Percentiles rank a stretch among this genome's conserved stretches.
Evolutionary conservation across 2,797 vertebrate species (phyloP).

Genomic region (Dipus sagitta): DNA sequence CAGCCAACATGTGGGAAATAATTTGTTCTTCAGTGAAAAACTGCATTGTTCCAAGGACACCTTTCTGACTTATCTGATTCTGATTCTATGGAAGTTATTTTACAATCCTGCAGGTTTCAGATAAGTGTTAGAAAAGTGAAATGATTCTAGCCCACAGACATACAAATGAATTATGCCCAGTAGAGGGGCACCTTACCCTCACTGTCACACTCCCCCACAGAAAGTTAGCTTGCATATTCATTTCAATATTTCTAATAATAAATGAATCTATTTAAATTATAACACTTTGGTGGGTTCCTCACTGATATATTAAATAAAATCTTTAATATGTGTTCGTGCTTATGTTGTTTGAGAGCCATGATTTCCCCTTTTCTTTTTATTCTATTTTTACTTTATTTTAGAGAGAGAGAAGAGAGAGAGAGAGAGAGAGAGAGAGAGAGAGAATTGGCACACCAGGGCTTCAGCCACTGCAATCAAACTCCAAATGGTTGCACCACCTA

Average conservation of each 20-base stretch:
- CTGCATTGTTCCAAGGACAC: background rate
- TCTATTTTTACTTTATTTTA: no score
- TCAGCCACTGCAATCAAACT: no score
- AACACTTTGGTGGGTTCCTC: background rate
- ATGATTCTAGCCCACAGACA: background rate
- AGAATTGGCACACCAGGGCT: no score
- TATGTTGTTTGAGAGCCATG: background rate
- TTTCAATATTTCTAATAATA: background rate
- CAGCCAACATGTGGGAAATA: background rate
- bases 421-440: no score
- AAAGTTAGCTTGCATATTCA: background rate
- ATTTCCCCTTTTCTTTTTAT: background rate
- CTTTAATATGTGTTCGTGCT: background rate
- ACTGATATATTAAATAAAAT: background rate
- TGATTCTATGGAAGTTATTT: background rate
- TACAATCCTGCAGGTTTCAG: background rate
- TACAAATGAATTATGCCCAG: background rate
- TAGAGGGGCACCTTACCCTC: background rate
- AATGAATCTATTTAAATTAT: background rate
- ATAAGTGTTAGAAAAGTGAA: background rate
- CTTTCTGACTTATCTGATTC: constrained; percentile 17
- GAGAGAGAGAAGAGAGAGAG: no score
- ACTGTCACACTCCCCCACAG: background rate
- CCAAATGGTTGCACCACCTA: no score
- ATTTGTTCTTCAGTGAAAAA: background rate